phyloP scores from a whole-genome alignment of 2,113 vertebrate species.

The Numenius arquata region DNA sequence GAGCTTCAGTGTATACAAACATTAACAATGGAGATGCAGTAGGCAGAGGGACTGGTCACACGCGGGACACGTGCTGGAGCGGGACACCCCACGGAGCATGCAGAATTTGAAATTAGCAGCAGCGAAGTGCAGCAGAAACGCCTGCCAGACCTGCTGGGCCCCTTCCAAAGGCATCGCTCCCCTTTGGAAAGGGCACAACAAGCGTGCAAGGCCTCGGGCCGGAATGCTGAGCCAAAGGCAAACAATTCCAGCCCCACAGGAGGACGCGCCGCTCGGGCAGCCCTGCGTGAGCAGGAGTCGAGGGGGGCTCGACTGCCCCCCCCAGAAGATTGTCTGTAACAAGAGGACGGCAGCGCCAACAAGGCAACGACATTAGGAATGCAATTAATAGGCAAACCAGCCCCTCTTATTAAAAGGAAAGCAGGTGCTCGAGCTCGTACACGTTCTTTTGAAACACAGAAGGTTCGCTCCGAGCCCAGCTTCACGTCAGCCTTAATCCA shows the following conservation, averaged over 20 bases:
- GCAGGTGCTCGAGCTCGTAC: neutral
- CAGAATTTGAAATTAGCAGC: slow-evolving; percentile 38
- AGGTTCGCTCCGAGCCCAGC: neutral
- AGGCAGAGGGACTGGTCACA: neutral
- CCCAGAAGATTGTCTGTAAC: neutral
- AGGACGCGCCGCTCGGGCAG: fast-evolving
- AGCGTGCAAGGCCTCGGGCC: neutral
- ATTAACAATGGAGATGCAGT: neutral
- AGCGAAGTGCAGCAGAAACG: neutral
- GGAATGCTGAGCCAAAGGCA: neutral
- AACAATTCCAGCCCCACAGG: neutral
- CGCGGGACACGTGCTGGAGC: neutral
- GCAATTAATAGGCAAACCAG: neutral
- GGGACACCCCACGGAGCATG: slow-evolving; percentile 26
- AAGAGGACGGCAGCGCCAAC: neutral
- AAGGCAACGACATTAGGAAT: neutral
- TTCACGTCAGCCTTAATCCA: neutral
- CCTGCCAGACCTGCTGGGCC: slow-evolving; percentile 38
- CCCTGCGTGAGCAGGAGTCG: fast-evolving
- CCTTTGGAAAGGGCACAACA: slow-evolving; percentile 32
- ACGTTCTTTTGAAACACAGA: neutral
- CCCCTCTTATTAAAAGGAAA: neutral
- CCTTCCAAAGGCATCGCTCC: slow-evolving; percentile 45
- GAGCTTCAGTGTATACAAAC: neutral
- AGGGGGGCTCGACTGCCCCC: neutral